Evolutionary conservation across 2,797 vertebrate species (phyloP), one percentile per base, ranked within the genome.

Genomic region (Sternotherus odoratus): DNA sequence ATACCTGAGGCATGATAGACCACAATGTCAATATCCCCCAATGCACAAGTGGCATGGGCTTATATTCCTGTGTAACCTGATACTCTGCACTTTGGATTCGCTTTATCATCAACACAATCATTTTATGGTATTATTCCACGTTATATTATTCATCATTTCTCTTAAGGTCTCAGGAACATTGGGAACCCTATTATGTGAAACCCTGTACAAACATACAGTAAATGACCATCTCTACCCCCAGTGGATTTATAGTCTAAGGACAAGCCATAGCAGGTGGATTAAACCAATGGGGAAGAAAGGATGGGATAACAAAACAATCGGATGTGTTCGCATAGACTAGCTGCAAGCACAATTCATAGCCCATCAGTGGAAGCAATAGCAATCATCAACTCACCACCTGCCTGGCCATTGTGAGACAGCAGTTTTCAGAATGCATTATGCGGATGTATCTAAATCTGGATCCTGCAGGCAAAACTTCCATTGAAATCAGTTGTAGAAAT

Each of bases 401-500:
- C 1, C 83, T 89, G 83, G 92, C 60, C 83, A 51, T 90, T 95
- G 49, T 63, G 84, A 94, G 57, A 30, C 69, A 74, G 81, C 80
- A 91, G 60, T 78, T 89, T 78, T 91, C 92, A 80, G 87, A 92
- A 92, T 53, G 75, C 77, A 83, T 69, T 79, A 12, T 86, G 36
- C 46, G 8, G 23, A 48, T 60, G 83, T 79, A 48, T 79, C 57
- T 72, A 74, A 57, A 46, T 36, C 79, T 90, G 83, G 75, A 92
- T 91, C 95, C 78, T 91, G 51, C 46, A 80, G 95, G 88, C 77
- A 85, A 48, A 93, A 91, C n/a, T 94, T 60, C 16, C 2, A 92
- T 90, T 83, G 90, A 94, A 96, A 89, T 50, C 86, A n/a, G 24
- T 43, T 54, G 39, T 79, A 79, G 51, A 26, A 46, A 79, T 69